Base-by-base conservation (phyloP, 2,113 vertebrate genomes). In the Gymnobelideus leadbeateri region DNA sequence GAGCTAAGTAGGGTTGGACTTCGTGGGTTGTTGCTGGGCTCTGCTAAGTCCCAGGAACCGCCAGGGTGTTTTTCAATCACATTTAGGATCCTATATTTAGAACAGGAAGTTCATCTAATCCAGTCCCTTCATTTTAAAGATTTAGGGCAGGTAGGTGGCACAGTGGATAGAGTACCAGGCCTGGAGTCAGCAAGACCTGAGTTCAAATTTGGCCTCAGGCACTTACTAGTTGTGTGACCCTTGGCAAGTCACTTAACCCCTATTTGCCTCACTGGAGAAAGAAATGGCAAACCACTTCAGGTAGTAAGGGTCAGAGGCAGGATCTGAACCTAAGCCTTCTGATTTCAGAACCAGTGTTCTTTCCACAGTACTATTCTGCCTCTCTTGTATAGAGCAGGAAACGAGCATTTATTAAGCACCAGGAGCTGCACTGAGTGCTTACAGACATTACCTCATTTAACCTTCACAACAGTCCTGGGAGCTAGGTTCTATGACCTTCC, bases 21-120 rank as follows among this genome's bases (percentile, higher is more conserved):
- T 91, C 49, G 68, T 53, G 1, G 14, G 54, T 55, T 49, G 84
- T 96, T 94, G 14, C 37, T 94, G 26, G 95, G 47, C 49, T 51
- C 55, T 93, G 31, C 90, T 51, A 95, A 94, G 55, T 93, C 95
- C 94, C 5, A 55, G 93, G 93, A 95, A 89, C 2, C 68, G 5
- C 14, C 37, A 37, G 31, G 61, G 61, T 68, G 31, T 37, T 77
- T n/a, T 77, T 77, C 37, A n/a, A 12, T 14, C 61, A 77, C 61
- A 77, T 77, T n/a, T 77, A 16, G 37, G 12, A 61, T n/a, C 37
- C 37, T 28, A 77, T 3, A 37, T n/a, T 77, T 77, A 77, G 61
- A 77, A 37, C 14, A 77, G 31, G 14, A n/a, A 77, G 68, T 2
- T n/a, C 68, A 16, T 77, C 14, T 77, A n/a, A 21, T 77, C 68